Conservation (phyloP, 1,140 invertebrate genomes). For the Atta colombica region DNA sequence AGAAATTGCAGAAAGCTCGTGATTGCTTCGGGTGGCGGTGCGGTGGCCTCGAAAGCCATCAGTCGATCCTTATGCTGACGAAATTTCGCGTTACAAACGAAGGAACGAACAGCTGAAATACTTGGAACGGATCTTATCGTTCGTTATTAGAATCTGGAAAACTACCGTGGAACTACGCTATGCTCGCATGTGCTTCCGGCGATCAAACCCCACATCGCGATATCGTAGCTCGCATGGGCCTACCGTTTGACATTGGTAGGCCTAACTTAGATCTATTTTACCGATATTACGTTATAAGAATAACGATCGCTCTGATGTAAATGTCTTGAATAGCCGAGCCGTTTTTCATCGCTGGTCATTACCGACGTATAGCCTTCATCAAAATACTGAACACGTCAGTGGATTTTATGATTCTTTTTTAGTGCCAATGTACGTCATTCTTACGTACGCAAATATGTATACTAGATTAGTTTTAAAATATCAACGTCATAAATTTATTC, state of each 20-base stretch:
- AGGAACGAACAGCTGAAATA: slow-evolving; percentile 27
- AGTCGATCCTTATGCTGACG: slow-evolving; percentile 20
- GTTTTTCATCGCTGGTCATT: slow-evolving; percentile 21
- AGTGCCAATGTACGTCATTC: background rate
- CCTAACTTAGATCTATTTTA: slow-evolving; percentile 42
- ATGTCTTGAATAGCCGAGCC: slow-evolving; percentile 8
- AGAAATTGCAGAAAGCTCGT: slow-evolving; percentile 56
- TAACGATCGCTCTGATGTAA: slow-evolving; percentile 37
- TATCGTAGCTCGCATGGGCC: slow-evolving; percentile 7
- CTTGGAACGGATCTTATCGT: slow-evolving; percentile 61
- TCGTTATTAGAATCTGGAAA: slow-evolving; percentile 53
- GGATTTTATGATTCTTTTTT: background rate
- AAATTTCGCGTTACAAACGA: background rate
- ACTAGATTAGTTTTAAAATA: background rate
- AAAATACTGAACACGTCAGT: slow-evolving; percentile 9
- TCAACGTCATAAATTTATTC: background rate
- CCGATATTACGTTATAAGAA: slow-evolving; percentile 36
- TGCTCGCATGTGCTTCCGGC: slow-evolving; percentile 57
- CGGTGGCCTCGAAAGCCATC: slow-evolving; percentile 15
- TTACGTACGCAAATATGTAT: background rate
- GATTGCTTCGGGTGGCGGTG: slow-evolving; percentile 8
- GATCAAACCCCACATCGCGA: slow-evolving; percentile 36
- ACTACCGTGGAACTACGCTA: slow-evolving; percentile 50
- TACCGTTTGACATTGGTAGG: slow-evolving; percentile 43
- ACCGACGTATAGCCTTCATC: background rate